Base-by-base conservation (phyloP, 2,888 invertebrate species). In the Sericinus montela region DNA sequence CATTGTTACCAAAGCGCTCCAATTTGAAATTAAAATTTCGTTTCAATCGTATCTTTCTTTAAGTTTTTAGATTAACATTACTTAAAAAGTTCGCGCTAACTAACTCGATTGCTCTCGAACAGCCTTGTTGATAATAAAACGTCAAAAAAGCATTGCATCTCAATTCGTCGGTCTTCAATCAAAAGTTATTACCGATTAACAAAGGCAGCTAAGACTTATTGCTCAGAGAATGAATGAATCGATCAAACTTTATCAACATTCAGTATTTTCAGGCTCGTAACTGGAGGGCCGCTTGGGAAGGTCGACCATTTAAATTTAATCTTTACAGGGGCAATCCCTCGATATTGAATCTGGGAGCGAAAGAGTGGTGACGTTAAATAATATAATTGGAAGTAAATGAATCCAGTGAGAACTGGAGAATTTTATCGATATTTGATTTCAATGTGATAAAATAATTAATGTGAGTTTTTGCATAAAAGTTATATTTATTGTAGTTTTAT, bases 131-230 rank as follows among this genome's bases (percentile, higher is more conserved):
- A 48, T 42, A 48, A 37, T 42, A 42, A 42, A 42, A 43, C 34
- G 37, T 43, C 37, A 23, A 37, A 42, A 37, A 41, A 42, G 37
- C 42, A 42, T 48, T 25, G 38, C 43, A 32, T 32, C 34, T 43
- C 28, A 48, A 48, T 48, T 48, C 43, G 42, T 48, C 37, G 38
- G 38, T 32, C 32, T 32, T 43, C 43, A 48, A 48, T 43, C 42
- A 48, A 48, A 13, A 48, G 43, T 43, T 48, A 30, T 30, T 38
- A 13, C 30, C 9, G 32, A 37, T 30, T 30, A 37, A 37, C 14
- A 41, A 42, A 37, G 42, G 23, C 37, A 11, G 41, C 28, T 35
- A 41, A 37, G 42, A 42, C 23, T 42, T 37, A 48, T 48, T 42
- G 30, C 37, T 32, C 23, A 23, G 28, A 30, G 42, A 28, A 45